Evolutionary conservation across 2,113 vertebrate species (phyloP).

Genomic region (Patagioenas fasciata): DNA sequence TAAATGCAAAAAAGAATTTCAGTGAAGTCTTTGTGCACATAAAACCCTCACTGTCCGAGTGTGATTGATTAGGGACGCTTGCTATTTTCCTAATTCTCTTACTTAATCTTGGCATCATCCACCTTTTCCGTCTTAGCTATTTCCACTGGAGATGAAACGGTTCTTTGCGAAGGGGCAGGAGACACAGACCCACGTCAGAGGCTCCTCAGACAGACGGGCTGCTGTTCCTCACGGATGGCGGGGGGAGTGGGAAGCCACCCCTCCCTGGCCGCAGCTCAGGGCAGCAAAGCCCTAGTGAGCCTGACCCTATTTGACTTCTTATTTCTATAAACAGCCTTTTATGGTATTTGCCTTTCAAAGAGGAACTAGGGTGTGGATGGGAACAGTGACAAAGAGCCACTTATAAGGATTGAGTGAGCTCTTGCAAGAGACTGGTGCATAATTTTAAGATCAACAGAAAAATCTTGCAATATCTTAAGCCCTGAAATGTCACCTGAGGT

Average conservation of each 20-base stretch:
- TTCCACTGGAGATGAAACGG: constrained; percentile 6
- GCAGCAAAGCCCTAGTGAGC: neutral
- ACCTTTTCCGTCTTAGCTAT: neutral
- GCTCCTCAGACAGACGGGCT: neutral
- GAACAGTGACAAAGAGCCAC: constrained; percentile 48
- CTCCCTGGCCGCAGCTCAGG: constrained; percentile 9
- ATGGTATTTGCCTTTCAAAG: constrained; percentile 63
- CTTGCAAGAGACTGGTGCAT: neutral
- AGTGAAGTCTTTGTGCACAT: neutral
- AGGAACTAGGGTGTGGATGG: constrained; percentile 36
- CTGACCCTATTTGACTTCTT: constrained; percentile 68
- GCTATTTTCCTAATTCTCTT: constrained; percentile 15
- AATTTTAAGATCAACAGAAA: constrained; percentile 61
- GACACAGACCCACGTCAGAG: neutral
- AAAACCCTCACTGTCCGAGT: neutral
- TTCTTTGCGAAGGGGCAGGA: neutral
- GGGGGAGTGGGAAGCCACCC: neutral
- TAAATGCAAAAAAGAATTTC: constrained; percentile 1
- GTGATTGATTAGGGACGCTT: constrained; percentile 16
- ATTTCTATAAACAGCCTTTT: constrained; percentile 53
- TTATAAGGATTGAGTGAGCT: constrained; percentile 25
- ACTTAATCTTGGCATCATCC: neutral
- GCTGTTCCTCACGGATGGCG: neutral
- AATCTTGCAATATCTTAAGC: neutral
- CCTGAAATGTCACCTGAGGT: neutral